phyloP scores from a whole-genome alignment of 2,113 vertebrate species.

The Cynoglossus semilaevis region DNA sequence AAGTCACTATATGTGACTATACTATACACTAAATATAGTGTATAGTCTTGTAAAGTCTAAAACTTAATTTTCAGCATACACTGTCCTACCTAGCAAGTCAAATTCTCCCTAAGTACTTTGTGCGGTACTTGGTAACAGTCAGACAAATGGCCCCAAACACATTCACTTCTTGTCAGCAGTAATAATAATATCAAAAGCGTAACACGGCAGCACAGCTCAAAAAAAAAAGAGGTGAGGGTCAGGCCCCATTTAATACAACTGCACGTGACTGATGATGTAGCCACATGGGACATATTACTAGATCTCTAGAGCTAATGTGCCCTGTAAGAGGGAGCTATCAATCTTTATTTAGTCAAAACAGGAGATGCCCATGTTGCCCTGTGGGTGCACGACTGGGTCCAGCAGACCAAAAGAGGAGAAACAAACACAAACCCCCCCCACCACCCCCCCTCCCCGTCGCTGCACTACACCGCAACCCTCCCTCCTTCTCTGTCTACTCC shows the following conservation, averaged over 20 bases:
- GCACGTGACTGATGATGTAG: slow-evolving; percentile 27
- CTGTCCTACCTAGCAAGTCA: too few relatives aligned
- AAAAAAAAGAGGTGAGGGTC: slow-evolving; percentile 17
- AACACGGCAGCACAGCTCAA: slow-evolving; percentile 11
- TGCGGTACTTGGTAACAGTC: too few relatives aligned
- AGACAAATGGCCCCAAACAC: too few relatives aligned
- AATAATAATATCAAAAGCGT: slow-evolving; percentile 1
- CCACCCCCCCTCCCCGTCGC: background rate
- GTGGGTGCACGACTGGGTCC: slow-evolving; percentile 9
- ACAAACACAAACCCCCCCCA: slow-evolving; percentile 29
- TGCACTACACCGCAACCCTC: background rate
- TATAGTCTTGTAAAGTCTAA: too few relatives aligned
- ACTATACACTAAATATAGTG: too few relatives aligned
- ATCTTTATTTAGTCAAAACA: slow-evolving; percentile 53
- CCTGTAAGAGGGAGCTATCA: slow-evolving; percentile 44
- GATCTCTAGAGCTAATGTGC: slow-evolving; percentile 35
- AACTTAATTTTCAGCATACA: too few relatives aligned
- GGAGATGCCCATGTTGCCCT: slow-evolving; percentile 33
- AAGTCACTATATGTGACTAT: too few relatives aligned
- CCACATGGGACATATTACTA: slow-evolving; percentile 43
- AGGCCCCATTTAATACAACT: slow-evolving; percentile 16
- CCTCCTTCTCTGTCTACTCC: slow-evolving; percentile 10
- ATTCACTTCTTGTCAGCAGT: background rate
- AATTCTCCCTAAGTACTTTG: too few relatives aligned
- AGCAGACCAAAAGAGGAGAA: slow-evolving; percentile 47